Conservation (phyloP, 2,888 invertebrate genomes). For the Rambutsinella grinnellia region DNA sequence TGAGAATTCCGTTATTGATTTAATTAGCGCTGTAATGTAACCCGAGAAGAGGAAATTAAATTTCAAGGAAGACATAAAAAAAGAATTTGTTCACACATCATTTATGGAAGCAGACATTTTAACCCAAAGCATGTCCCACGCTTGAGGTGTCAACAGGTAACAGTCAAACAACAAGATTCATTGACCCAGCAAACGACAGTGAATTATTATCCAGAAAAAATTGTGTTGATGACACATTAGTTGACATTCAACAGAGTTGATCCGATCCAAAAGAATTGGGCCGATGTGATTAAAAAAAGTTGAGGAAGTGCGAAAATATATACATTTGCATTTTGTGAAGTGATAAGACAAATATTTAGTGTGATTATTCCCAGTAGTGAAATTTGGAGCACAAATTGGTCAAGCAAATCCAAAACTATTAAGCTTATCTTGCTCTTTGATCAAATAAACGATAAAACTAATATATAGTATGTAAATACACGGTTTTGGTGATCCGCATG, state of each 20-base stretch:
- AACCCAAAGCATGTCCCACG: background rate
- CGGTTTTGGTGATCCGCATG: too few relatives aligned
- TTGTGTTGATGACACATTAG: background rate
- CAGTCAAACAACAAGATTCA: conserved; percentile 19
- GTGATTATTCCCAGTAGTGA: too few relatives aligned
- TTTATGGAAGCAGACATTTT: background rate
- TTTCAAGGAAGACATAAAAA: background rate
- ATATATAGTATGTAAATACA: too few relatives aligned
- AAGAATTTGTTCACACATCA: background rate
- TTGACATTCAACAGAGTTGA: background rate
- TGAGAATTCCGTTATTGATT: conserved; percentile 55
- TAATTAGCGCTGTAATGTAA: conserved; percentile 34
- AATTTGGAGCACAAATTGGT: background rate
- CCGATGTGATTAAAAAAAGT: background rate
- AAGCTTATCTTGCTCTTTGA: too few relatives aligned
- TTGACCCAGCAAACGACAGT: conserved; percentile 31
- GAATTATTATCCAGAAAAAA: background rate
- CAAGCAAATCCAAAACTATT: background rate
- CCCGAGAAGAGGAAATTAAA: background rate
- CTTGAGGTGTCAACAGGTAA: conserved; percentile 42
- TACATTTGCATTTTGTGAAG: too few relatives aligned
- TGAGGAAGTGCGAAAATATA: too few relatives aligned
- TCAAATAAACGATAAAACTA: too few relatives aligned
- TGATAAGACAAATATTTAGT: too few relatives aligned
- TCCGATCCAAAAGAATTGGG: background rate